Percentiles rank a stretch among this genome's conserved stretches.
Evolutionary conservation across 2,888 invertebrate species (phyloP).

Genomic region (Drosophila quinaria): DNA sequence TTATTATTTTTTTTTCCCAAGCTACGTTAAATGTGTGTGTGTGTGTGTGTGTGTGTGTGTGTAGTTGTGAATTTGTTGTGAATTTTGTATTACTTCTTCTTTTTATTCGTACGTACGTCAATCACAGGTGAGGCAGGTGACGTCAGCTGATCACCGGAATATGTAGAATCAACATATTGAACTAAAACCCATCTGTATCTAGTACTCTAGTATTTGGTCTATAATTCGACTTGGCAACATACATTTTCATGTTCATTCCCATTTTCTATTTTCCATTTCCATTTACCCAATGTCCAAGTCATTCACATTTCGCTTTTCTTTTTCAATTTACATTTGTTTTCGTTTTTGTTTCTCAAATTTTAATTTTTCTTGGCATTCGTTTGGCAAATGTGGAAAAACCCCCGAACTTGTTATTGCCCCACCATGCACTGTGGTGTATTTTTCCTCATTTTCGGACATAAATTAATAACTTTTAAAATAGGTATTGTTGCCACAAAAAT

Average conservation of each 20-base stretch:
- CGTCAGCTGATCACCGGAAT: conserved; percentile 55
- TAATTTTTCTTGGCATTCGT: conserved; percentile 44
- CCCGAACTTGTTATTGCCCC: conserved; percentile 37
- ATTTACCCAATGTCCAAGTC: conserved; percentile 35
- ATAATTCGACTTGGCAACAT: conserved; percentile 63
- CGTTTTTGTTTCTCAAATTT: background rate
- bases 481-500: background rate
- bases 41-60: conserved; percentile 10
- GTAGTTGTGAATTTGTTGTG: conserved; percentile 3
- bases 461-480: background rate
- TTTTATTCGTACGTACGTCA: conserved; percentile 50
- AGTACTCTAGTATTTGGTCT: conserved; percentile 22
- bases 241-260: conserved; percentile 7
- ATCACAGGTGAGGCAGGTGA: conserved; percentile 67
- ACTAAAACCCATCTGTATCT: conserved; percentile 11
- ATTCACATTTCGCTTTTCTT: conserved; percentile 53
- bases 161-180: conserved; percentile 22
- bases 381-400: conserved; percentile 43
- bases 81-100: conserved; percentile 5
- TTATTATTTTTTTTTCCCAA: conserved; percentile 14
- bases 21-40: conserved; percentile 18
- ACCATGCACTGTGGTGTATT: background rate
- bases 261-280: conserved; percentile 32
- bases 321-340: conserved; percentile 10
- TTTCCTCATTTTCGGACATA: background rate